Base-by-base conservation (phyloP, 2,113 vertebrate genomes). In the Cryptotis parvus region DNA sequence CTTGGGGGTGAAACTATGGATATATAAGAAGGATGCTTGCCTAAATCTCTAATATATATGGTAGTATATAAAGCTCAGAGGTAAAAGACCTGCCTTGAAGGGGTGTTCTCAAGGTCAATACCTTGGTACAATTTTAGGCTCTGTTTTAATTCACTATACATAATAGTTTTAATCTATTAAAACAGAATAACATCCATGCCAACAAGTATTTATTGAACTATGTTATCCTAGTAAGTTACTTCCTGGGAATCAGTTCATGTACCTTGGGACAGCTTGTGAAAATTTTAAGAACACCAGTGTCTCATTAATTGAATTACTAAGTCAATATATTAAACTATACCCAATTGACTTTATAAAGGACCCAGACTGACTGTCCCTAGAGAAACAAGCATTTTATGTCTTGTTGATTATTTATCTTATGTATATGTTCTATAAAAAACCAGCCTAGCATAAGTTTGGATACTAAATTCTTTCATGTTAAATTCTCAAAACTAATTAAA, bases 291-390 rank as follows among this genome's bases (percentile, higher is more conserved):
- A 14, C 69, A 33, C 6, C 1, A 76, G 41, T 33, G 22, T 61
- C 41, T n/a, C 76, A 58, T 84, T 78, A 94, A 58, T 37, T 70
- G 9, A 31, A 76, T 90, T 69, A 86, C 55, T 76, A 89, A 77
- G n/a, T 94, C 84, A 77, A 31, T 78, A 33, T 55, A 35, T 69
- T 61, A 58, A 92, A 75, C 2, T 52, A 52, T 77, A 49, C 41
- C 29, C 45, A 84, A 31, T 68, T 43, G 41, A 33, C 16, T 84
- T 94, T 89, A 77, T 33, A 81, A 84, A 93, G 89, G 35, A 70
- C n/a, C 41, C 35, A 90, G 39, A 31, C 11, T 58, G 39, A 35
- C 35, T 76, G 2, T 61, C 69, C 77, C 68, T 45, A 2, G 22
- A 68, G n/a, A 74, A 52, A 81, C 35, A 49, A 49, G 14, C 45